Base-by-base conservation (phyloP, 2,888 invertebrate species). In the Ochropleura plecta region DNA sequence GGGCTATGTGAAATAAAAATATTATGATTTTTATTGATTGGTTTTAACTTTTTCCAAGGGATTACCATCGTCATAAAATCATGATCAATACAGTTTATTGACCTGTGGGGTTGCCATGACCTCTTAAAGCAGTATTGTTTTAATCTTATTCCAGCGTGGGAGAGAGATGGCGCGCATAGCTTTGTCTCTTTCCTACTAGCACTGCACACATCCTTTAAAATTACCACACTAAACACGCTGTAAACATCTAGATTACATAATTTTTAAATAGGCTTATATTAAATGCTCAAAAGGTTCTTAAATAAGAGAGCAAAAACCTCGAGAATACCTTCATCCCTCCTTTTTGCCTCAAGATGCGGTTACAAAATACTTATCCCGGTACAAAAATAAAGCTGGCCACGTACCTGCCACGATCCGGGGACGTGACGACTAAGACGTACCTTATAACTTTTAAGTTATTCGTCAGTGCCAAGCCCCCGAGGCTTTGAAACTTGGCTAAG, bases 391-490 rank as follows among this genome's bases (percentile, higher is more conserved):
- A 88, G 86, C 87, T 84, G 51, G 49, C 84, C 89, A 88, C 89
- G 88, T 90, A 88, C 90, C 86, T 86, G 85, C 49, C 70, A 76
- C 82, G 78, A 88, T 88, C 85, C 83, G 64, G 69, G 84, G 79
- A 88, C 88, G 87, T 83, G 88, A 86, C 82, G 82, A 86, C 87
- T 86, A 83, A 87, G 82, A 80, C 71, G 79, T 84, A 83, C 85
- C 78, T 82, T 82, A 82, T 70, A 91, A 91, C 87, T 91, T 91
- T 92, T 89, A 90, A 91, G 91, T 91, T 91, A 91, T 91, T 90
- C 91, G 87, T 89, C 88, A 88, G 83, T 78, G 76, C 84, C 70
- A 79, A 83, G 81, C 80, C 86, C 82, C 80, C 76, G 70, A 81
- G 86, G 88, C 89, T 90, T 90, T 87, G 85, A 70, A 89, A 90